Base-by-base conservation (phyloP, 2,797 vertebrate species). In the Distichodus sexfasciatus region DNA sequence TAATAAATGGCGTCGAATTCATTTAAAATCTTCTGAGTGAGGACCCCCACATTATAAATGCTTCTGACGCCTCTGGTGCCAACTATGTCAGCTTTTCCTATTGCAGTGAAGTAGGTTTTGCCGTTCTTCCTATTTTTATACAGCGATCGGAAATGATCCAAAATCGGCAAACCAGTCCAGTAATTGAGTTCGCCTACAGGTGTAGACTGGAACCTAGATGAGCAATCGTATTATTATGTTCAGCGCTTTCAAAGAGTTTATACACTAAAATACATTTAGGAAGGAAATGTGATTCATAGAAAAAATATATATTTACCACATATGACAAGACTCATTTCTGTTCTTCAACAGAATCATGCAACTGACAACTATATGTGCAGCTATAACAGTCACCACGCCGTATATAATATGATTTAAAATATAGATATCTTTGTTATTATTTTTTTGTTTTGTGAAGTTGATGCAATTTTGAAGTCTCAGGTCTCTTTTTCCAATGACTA, bases 131-230 rank as follows among this genome's bases (percentile, higher is more conserved):
- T 58, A 58, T 41, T 59, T 59, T 41, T 26, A 59, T 41, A 12
- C 17, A 3, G 43, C 40, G 35, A 72, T 59, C 62, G 54, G 62
- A 72, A 66, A 72, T 65, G 43, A 66, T 59, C 53, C 36, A 10
- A 9, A 51, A 51, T 65, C 19, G 36, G 35, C 40, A 51, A 41
- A 35, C 33, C 44, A 59, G 46, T 72, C 62, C 54, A 43, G 61
- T 51, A 72, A 72, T 72, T 72, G 44, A 59, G 43, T 63, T 47
- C 62, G 35, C 62, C 62, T 15, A 72, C 62, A 43, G 35, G 1
- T 72, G 36, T 26, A 59, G 69, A 66, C 70, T 51, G 19, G 31
- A 66, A 35, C 44, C 70, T 66, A 59, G 53, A 60, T 51, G 17
- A 59, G 35, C 41, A 70, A 19, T 47, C 57, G 28, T 33, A 36